Percentiles rank a stretch among this genome's conserved stretches.
Conservation (phyloP, 2,797 vertebrate genomes). For the Gephyroberyx darwinii region DNA sequence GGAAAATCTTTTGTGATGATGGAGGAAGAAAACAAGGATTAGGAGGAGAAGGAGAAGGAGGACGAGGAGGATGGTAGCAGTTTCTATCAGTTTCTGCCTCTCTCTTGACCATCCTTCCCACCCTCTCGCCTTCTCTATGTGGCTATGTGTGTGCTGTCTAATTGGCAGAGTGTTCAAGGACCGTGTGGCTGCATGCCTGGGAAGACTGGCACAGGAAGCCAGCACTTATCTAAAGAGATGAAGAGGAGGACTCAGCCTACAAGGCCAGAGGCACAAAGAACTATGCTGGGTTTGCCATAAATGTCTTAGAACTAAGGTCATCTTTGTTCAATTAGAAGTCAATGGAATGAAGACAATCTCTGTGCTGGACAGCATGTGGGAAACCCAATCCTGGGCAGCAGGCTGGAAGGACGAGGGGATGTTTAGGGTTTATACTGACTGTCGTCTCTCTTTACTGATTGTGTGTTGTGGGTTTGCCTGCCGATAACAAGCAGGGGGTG, state of each 20-base stretch:
- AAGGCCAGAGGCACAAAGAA: conserved; percentile 13
- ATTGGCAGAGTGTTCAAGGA: conserved; percentile 42
- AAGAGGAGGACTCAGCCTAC: conserved; percentile 21
- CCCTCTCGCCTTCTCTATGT: conserved; percentile 9
- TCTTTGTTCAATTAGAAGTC: conserved; percentile 28
- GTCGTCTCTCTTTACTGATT: background rate
- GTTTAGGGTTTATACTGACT: conserved; percentile 38
- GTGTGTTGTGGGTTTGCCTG: conserved; percentile 32
- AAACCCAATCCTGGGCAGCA: conserved; percentile 6
- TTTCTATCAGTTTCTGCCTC: conserved; percentile 27
- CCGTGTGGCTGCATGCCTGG: conserved; percentile 36
- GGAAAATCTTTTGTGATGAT: background rate
- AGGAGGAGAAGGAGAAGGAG: background rate
- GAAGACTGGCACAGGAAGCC: conserved; percentile 54
- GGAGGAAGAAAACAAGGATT: too few species aligned
- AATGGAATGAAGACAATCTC: conserved; percentile 19
- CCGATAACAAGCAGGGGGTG: conserved; percentile 20
- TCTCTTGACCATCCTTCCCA: background rate
- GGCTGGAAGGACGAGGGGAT: conserved; percentile 29
- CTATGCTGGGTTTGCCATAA: conserved; percentile 25
- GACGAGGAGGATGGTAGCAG: background rate
- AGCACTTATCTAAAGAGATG: conserved; percentile 49
- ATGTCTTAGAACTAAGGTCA: conserved; percentile 7
- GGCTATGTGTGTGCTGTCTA: conserved; percentile 44
- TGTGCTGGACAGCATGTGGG: conserved; percentile 4